Evolutionary conservation across 2,888 invertebrate genomes (phyloP), one percentile per base, ranked within the genome.

Genomic region (Drosophila hamatofila): DNA sequence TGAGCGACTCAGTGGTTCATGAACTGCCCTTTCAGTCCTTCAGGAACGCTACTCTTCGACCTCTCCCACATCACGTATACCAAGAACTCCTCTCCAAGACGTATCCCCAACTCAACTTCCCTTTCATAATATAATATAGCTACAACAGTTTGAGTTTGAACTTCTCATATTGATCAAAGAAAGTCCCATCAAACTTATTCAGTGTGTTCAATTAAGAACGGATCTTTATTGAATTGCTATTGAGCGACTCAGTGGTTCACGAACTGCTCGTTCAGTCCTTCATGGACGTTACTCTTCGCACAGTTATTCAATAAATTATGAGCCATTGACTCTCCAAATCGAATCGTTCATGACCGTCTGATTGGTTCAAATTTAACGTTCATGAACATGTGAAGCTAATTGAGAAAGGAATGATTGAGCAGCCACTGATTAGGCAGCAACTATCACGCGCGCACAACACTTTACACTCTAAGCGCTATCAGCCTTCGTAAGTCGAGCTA

Each of bases 1-100:
- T 46, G 46, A 46, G 9, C 46, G 46, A n/a, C 2, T 49, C 48
- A 49, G 18, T 30, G 48, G 48, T 18, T 49, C 48, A 18, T 12
- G 48, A 30, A 18, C 27, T 7, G 11, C 1, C n/a, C 27, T 6
- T 27, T n/a, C 16, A n/a, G 46, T 25, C n/a, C 48, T n/a, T 30
- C 48, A 12, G 0, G 11, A 3, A n/a, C 30, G 27, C n/a, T 12
- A 8, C 46, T 23, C 44, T 44, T 9, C 25, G n/a, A n/a, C n/a
- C n/a, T n/a, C n/a, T n/a, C n/a, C n/a, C n/a, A n/a, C n/a, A n/a
- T n/a, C n/a, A n/a, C n/a, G n/a, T n/a, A n/a, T n/a, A n/a, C n/a
- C n/a, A n/a, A 46, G 44, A 44, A 1, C 8, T 11, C 3, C n/a
- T 41, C 41, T 23, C 5, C 3, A 42, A 6, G 12, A 42, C 2